phyloP scores from a whole-genome alignment of 2,797 vertebrate genomes.

The Spinus pinus region DNA sequence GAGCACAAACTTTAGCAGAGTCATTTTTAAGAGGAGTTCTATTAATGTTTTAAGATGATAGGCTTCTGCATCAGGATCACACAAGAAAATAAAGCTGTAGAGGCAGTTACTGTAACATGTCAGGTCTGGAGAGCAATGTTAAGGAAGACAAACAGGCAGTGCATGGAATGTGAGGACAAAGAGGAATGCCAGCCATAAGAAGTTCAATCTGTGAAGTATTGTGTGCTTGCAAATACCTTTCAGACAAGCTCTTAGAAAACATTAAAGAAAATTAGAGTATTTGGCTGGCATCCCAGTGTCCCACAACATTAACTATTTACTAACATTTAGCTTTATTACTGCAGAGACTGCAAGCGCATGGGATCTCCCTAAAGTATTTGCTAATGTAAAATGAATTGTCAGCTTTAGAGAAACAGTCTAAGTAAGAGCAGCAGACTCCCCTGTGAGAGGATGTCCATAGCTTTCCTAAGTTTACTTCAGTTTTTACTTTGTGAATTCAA shows the following conservation, averaged over 20 bases:
- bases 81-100: not conserved
- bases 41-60: not conserved
- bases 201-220: conserved; percentile 40
- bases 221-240: conserved; percentile 50
- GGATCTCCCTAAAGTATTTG: conserved; percentile 56
- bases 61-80: not conserved
- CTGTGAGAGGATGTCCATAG: conserved; percentile 36
- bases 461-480: conserved; percentile 47
- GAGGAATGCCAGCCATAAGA: not conserved
- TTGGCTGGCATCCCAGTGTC: conserved; percentile 61
- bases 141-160: not conserved
- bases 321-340: conserved; percentile 60
- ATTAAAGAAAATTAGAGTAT: conserved; percentile 59
- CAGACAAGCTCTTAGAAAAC: conserved; percentile 59
- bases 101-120: not conserved
- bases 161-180: not conserved
- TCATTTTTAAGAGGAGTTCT: not conserved
- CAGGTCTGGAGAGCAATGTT: not conserved
- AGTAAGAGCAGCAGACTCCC: conserved; percentile 52
- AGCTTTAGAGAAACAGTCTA: conserved; percentile 52
- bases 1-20: not conserved
- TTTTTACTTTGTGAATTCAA: conserved; percentile 51
- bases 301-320: conserved; percentile 67
- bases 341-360: conserved; percentile 14
- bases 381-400: conserved; percentile 68